Evolutionary conservation across 2,888 invertebrate species (phyloP).

Genomic region (Philhelius pedissequus): DNA sequence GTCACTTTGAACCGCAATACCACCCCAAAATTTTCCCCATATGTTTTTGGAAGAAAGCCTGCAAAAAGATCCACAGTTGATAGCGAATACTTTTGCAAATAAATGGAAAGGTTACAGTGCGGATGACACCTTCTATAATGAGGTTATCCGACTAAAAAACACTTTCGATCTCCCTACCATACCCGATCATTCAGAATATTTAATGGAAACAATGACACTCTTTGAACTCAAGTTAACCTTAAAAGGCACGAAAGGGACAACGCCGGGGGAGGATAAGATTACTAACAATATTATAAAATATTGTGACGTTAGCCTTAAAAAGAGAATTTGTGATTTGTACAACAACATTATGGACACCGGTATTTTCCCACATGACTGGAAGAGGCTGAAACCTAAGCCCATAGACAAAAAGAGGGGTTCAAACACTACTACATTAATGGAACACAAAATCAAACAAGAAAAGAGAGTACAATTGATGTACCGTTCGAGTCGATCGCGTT

Average conservation of each 20-base stretch:
- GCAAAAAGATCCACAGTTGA: neutral
- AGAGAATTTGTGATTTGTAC: neutral
- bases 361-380: slow-evolving; percentile 11
- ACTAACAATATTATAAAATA: slow-evolving; percentile 3
- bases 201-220: neutral
- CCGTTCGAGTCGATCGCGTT: no score
- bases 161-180: neutral
- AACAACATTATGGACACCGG: neutral
- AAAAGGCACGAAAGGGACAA: neutral
- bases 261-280: neutral
- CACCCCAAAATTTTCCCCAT: neutral
- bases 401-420: slow-evolving; percentile 1
- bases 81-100: neutral
- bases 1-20: neutral
- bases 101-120: slow-evolving; percentile 19
- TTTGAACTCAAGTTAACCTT: neutral
- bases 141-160: neutral
- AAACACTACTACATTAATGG: no score
- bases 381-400: neutral
- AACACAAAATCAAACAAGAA: no score
- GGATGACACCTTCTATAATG: neutral
- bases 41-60: no score
- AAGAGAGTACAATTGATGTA: no score
- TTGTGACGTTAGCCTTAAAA: neutral
- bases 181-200: neutral